Percentiles rank a stretch among this genome's conserved stretches.
phyloP scores from a whole-genome alignment of 2,113 vertebrate genomes.

The Podarcis raffonei region DNA sequence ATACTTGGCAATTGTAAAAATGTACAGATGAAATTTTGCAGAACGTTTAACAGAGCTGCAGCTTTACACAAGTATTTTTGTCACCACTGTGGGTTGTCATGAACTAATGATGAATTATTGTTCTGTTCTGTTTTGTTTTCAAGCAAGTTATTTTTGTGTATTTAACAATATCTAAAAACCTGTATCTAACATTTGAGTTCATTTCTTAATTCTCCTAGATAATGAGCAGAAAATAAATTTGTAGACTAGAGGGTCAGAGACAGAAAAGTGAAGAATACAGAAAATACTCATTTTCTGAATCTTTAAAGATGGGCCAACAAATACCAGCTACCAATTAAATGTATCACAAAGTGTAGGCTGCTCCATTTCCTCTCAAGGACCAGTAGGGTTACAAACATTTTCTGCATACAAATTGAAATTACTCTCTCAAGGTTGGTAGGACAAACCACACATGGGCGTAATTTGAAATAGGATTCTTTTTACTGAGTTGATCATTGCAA shows the following conservation, averaged over 20 bases:
- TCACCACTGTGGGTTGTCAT: too few relatives aligned
- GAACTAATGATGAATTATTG: too few relatives aligned
- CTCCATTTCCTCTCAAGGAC: conserved; percentile 20
- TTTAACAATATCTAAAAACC: not conserved
- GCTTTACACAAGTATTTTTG: too few relatives aligned
- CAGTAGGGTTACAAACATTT: conserved; percentile 20
- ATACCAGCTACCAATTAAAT: conserved; percentile 32
- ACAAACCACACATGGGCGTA: not conserved
- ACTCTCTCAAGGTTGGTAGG: not conserved
- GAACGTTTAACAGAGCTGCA: too few relatives aligned
- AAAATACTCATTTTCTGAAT: not conserved
- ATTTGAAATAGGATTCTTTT: not conserved
- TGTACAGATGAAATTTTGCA: too few relatives aligned
- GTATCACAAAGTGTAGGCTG: not conserved
- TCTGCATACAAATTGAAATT: not conserved
- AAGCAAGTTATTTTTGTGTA: not conserved
- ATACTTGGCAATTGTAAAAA: too few relatives aligned
- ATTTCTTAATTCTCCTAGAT: not conserved
- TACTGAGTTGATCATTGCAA: not conserved
- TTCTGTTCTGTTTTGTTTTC: too few relatives aligned
- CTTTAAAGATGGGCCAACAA: conserved; percentile 1
- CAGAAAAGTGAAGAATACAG: not conserved
- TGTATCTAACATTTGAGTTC: not conserved
- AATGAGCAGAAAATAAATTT: not conserved
- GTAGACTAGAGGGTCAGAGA: not conserved